phyloP scores from a whole-genome alignment of 2,888 invertebrate genomes.

The Zaprionus obscuricornis region DNA sequence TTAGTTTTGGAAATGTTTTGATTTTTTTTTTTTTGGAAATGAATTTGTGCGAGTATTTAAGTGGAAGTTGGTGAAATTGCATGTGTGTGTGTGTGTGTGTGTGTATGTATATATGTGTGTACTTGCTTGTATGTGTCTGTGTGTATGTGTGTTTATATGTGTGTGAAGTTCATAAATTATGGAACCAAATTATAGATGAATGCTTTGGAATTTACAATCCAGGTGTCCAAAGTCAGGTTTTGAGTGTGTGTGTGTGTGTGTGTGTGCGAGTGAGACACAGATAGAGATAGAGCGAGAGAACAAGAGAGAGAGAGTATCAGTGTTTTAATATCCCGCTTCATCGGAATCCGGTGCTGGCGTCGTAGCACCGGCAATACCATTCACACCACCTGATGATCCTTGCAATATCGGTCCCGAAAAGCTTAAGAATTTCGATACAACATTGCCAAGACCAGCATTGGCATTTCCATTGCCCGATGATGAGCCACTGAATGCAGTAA shows the following conservation, averaged over 20 bases:
- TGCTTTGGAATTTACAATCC: too few species aligned
- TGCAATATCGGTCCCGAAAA: slow-evolving; percentile 83
- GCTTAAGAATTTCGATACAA: slow-evolving; percentile 82
- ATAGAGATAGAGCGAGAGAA: neutral
- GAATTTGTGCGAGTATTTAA: neutral
- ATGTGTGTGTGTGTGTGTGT: slow-evolving; percentile 37
- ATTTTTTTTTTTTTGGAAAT: slow-evolving; percentile 3
- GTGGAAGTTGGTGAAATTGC: neutral
- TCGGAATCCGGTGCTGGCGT: slow-evolving; percentile 81
- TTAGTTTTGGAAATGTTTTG: slow-evolving; percentile 15
- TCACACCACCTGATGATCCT: slow-evolving; percentile 81
- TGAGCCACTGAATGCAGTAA: slow-evolving; percentile 84
- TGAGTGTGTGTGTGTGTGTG: too few species aligned
- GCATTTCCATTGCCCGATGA: slow-evolving; percentile 83
- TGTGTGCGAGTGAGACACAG: too few species aligned
- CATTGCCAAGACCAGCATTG: slow-evolving; percentile 81
- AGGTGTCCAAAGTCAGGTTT: too few species aligned
- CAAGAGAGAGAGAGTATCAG: neutral
- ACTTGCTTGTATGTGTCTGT: slow-evolving; percentile 39
- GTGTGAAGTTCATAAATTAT: slow-evolving; percentile 42
- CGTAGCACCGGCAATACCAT: slow-evolving; percentile 67
- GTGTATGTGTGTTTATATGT: slow-evolving; percentile 14
- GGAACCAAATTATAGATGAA: too few species aligned
- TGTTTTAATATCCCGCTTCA: slow-evolving; percentile 80
- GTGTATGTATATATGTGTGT: slow-evolving; percentile 12